These are phyloP conservation scores for Kryphioiulus occultus DNA, from an alignment of 2,888 invertebrate species.

Conservation along the genomic window DNA sequence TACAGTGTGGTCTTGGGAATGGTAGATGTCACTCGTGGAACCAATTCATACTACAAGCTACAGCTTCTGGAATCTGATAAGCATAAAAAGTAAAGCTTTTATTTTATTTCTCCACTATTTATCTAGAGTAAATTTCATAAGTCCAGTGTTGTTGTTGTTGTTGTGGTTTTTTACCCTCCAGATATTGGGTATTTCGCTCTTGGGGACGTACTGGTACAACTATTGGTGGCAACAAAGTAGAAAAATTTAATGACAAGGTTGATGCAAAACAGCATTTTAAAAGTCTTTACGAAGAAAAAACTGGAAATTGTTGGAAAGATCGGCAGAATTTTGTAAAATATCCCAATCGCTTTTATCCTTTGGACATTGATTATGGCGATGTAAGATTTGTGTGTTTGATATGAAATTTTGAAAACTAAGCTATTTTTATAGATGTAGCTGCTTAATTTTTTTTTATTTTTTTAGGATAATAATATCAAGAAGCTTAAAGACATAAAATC, in stretches of 20 bases:
- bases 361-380: constrained; percentile 88
- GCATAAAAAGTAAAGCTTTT: constrained; percentile 66
- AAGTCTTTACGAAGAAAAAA: constrained; percentile 75
- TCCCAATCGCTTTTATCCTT: constrained; percentile 79
- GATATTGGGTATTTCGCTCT: constrained; percentile 82
- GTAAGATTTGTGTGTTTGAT: constrained; percentile 58
- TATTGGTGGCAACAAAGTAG: constrained; percentile 78
- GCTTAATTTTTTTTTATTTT: neutral
- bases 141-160: too few relatives aligned
- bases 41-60: constrained; percentile 94
- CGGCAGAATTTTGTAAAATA: constrained; percentile 73
- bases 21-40: constrained; percentile 84
- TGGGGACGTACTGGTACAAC: constrained; percentile 98
- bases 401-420: neutral
- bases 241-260: constrained; percentile 64
- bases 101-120: neutral
- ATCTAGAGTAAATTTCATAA: neutral
- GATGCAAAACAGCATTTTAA: constrained; percentile 73
- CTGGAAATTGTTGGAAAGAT: constrained; percentile 79
- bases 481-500: constrained; percentile 44
- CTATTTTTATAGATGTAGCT: neutral
- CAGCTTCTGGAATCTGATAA: constrained; percentile 84
- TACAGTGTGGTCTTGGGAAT: constrained; percentile 82
- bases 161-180: constrained; percentile 54
- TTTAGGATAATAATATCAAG: constrained; percentile 43